Base-by-base conservation (phyloP, 2,888 invertebrate species). In the Scaptomyza parva region DNA sequence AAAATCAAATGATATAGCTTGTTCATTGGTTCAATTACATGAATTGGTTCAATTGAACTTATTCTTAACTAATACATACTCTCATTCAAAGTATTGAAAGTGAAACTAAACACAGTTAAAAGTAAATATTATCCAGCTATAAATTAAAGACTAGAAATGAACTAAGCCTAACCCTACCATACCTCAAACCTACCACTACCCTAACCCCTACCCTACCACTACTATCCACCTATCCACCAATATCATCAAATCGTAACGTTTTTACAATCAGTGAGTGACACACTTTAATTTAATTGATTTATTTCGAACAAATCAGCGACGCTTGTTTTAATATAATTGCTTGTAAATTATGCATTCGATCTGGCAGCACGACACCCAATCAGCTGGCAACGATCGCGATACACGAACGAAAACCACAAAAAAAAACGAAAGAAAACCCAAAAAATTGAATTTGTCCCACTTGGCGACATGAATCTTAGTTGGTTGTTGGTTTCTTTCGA, bases 261-360 rank as follows among this genome's bases (percentile, higher is more conserved):
- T 40, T 66, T 28, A 62, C 59, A 78, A 78, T 76, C 89, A 85
- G 80, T 78, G 88, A 85, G 80, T 78, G 88, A 88, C 83, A 87
- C 71, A 86, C 76, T 76, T 78, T 81, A 78, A 67, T 62, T 71
- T 74, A 78, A 85, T 82, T 89, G 89, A 90, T 89, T 89, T 90
- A 89, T 86, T 88, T 77, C 59, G 63, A 69, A 76, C 66, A 88
- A 84, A 84, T 77, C 74, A 76, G 75, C 75, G 81, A 89, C 84
- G 78, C 71, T 66, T 71, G 82, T 65, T 89, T 88, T 77, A 81
- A 85, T 88, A 79, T 86, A 89, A 79, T 84, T 86, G 81, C 78
- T 78, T 79, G 81, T 88, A 90, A 89, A 90, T 89, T 78, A 89
- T 72, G 9, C 55, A 51, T 70, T 70, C 33, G 57, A 26, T 51